Conservation (phyloP, 2,797 vertebrate species). For the Phylloscopus collybita region DNA sequence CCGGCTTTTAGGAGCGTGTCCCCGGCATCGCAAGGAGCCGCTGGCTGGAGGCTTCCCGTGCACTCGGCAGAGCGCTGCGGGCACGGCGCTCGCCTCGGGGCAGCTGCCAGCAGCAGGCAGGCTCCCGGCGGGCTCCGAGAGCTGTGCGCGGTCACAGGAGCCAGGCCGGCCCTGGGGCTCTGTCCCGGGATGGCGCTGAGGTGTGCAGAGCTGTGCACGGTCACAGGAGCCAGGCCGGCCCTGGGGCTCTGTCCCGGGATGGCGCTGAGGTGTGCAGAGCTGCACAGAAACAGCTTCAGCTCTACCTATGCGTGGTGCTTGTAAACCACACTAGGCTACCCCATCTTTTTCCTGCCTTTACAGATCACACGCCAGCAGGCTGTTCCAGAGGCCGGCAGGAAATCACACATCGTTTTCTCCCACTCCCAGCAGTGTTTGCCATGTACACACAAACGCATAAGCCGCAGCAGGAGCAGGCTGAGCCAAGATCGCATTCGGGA, state of each 20-base stretch:
- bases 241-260: neutral
- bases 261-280: neutral
- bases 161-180: neutral
- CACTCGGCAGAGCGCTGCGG: neutral
- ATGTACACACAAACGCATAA: rapidly evolving
- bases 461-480: neutral
- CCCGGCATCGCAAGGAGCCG: rapidly evolving
- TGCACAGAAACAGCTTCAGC: neutral
- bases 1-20: neutral
- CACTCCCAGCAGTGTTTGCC: rapidly evolving
- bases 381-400: neutral
- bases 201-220: neutral
- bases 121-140: neutral
- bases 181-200: too few relatives aligned
- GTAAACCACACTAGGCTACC: neutral
- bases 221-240: neutral
- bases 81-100: neutral
- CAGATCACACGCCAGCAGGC: neutral
- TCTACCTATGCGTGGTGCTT: neutral
- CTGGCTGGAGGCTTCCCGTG: neutral
- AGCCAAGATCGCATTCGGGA: neutral
- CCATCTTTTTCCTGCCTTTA: neutral
- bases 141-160: neutral
- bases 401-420: neutral
- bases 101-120: neutral